Base-by-base conservation (phyloP, 2,888 invertebrate genomes). In the Sinodicranocentrus sp. region DNA sequence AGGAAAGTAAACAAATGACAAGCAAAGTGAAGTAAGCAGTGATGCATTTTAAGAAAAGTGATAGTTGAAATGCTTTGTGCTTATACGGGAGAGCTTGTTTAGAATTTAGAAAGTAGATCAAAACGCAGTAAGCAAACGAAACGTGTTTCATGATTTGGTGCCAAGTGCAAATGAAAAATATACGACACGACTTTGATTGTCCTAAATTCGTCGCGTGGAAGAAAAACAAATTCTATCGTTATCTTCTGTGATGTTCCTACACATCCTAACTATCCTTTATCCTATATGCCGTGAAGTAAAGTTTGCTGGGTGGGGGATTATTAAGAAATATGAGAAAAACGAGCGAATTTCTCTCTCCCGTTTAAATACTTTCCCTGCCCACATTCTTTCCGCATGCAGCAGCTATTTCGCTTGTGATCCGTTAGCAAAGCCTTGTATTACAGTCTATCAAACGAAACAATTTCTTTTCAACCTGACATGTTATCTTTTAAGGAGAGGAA, bases 141-240 rank as follows among this genome's bases (percentile, higher is more conserved):
- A 13, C 39, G 13, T 39, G 39, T 13, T 39, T 39, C 39, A 39
- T 39, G 2, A 21, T 19, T 52, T 52, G 8, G 33, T 76, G 65
- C 76, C 76, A 76, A 76, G 76, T 76, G 76, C 76, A 75, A 26
- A 75, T 43, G 33, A 59, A 61, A 52, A 63, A 48, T 43, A 8
- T 10, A 25, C 26, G 67, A 76, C 67, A 67, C 67, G 65, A 67
- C 65, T 76, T 63, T 65, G 67, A 67, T 67, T 76, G 76, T 48
- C 76, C 76, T 76, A 76, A 23, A 67, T 76, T 67, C 67, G 23
- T 8, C 21, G n/a, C n/a, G 21, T 26, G 21, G 67, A 76, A 67
- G 48, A 59, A 65, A 48, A 75, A 28, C 59, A 59, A 59, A 54
- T 21, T n/a, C 10, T n/a, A n/a, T n/a, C n/a, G n/a, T n/a, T n/a